Percentiles rank a stretch among this genome's conserved stretches.
phyloP scores from a whole-genome alignment of 2,797 vertebrate species.

The Epinephelus malabaricus region DNA sequence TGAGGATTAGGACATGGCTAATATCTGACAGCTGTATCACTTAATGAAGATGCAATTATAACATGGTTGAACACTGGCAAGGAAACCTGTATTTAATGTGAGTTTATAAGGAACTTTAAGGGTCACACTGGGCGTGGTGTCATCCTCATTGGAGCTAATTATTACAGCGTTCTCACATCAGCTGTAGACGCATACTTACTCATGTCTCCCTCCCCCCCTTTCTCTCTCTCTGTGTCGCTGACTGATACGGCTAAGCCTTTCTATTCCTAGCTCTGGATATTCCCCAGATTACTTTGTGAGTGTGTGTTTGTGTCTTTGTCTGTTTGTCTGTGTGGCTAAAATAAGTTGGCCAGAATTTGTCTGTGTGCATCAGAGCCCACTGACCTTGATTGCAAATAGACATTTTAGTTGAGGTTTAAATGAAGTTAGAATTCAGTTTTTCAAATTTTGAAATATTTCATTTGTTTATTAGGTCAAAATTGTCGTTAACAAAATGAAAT shows the following conservation, averaged over 20 bases:
- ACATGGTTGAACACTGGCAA: not conserved
- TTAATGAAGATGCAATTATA: not conserved
- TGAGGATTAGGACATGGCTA: not conserved
- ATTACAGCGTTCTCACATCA: constrained; percentile 39
- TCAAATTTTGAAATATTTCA: not conserved
- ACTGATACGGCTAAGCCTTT: constrained; percentile 83
- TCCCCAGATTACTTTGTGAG: constrained; percentile 81
- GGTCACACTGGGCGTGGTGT: constrained; percentile 12
- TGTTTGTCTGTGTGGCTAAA: constrained; percentile 37
- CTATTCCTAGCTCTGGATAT: constrained; percentile 85
- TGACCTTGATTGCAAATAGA: constrained; percentile 9
- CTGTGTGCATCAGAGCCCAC: constrained; percentile 1
- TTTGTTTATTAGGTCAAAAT: not conserved
- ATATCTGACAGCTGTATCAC: not conserved
- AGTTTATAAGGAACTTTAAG: constrained; percentile 5
- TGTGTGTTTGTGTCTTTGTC: constrained; percentile 47
- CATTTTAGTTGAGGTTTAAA: not conserved
- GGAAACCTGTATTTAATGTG: not conserved
- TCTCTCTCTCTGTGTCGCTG: constrained; percentile 36
- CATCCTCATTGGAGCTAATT: constrained; percentile 38
- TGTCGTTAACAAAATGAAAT: not conserved
- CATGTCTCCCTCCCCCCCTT: constrained; percentile 1
- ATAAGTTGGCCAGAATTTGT: constrained; percentile 28
- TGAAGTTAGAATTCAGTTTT: not conserved
- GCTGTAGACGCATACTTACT: constrained; percentile 41